A percentile compares a stretch with the other conserved stretches of the same genome.
These are phyloP conservation scores for Metallyticus violacea DNA, from an alignment of 2,888 invertebrate genomes.

Conservation along the genomic window DNA sequence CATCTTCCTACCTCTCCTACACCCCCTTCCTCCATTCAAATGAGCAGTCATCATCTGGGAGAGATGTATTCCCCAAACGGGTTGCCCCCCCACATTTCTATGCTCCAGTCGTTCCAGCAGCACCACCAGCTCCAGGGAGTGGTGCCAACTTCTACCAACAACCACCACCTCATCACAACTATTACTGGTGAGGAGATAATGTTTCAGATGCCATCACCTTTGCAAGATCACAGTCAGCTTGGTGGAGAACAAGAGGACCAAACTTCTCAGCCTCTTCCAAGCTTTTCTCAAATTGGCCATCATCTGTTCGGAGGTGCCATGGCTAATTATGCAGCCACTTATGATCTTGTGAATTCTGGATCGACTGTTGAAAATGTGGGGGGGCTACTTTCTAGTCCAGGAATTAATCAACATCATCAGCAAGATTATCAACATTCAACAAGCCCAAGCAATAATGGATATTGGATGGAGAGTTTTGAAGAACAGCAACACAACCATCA, in stretches of 20 bases:
- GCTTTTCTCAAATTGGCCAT: constrained; percentile 59
- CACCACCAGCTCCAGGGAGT: constrained; percentile 33
- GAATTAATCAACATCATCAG: constrained; percentile 11
- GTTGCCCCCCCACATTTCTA: constrained; percentile 62
- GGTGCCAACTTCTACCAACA: constrained; percentile 53
- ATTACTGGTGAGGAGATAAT: constrained; percentile 64
- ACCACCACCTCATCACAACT: constrained; percentile 60
- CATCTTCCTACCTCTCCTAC: constrained; percentile 21
- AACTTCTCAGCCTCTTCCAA: constrained; percentile 54
- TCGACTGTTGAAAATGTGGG: constrained; percentile 64
- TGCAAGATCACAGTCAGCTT: neutral
- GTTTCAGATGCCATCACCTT: neutral
- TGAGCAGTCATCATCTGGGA: constrained; percentile 48
- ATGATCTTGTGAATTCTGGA: constrained; percentile 16
- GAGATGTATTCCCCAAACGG: constrained; percentile 71
- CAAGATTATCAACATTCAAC: neutral
- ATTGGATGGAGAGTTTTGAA: neutral
- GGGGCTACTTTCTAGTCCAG: constrained; percentile 56
- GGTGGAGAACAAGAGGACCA: neutral
- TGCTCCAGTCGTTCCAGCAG: constrained; percentile 7
- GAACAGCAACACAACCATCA: neutral
- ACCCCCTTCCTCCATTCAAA: constrained; percentile 38
- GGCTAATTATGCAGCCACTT: neutral
- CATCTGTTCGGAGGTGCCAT: neutral
- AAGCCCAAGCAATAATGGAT: neutral